phyloP scores from a whole-genome alignment of 2,113 vertebrate species.

The Lepidothrix coronata region DNA sequence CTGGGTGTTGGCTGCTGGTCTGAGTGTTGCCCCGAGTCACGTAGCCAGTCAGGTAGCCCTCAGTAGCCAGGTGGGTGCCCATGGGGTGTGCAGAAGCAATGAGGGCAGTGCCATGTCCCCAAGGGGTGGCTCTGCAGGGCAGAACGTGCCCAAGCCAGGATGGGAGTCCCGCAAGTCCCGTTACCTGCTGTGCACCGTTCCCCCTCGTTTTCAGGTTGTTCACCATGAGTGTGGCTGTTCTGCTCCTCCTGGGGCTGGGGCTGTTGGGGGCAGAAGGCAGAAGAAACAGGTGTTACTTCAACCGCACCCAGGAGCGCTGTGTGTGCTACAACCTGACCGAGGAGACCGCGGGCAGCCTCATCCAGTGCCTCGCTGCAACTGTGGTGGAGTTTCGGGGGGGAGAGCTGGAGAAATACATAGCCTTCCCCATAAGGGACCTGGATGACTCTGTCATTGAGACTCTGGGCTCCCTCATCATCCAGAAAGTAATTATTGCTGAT shows the following conservation, averaged over 20 bases:
- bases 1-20: neutral
- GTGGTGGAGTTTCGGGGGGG: conserved; percentile 68
- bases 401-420: conserved; percentile 24
- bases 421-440: neutral
- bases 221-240: neutral
- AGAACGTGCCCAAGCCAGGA: neutral
- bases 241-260: conserved; percentile 30
- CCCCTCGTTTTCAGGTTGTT: neutral
- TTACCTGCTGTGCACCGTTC: neutral
- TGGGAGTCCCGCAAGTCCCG: neutral
- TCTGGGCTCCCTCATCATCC: neutral
- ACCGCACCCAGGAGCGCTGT: conserved; percentile 35
- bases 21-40: neutral
- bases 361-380: conserved; percentile 43
- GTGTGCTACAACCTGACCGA: conserved; percentile 64
- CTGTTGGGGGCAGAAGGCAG: neutral
- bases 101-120: neutral
- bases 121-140: neutral
- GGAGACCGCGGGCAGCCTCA: neutral
- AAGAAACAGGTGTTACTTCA: conserved; percentile 11
- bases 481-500: conserved; percentile 48
- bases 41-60: no score
- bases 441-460: rapidly evolving
- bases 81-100: neutral
- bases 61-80: rapidly evolving